These are phyloP conservation scores for Julus scandinavius DNA, from an alignment of 2,888 invertebrate genomes.

Conservation along the genomic window DNA sequence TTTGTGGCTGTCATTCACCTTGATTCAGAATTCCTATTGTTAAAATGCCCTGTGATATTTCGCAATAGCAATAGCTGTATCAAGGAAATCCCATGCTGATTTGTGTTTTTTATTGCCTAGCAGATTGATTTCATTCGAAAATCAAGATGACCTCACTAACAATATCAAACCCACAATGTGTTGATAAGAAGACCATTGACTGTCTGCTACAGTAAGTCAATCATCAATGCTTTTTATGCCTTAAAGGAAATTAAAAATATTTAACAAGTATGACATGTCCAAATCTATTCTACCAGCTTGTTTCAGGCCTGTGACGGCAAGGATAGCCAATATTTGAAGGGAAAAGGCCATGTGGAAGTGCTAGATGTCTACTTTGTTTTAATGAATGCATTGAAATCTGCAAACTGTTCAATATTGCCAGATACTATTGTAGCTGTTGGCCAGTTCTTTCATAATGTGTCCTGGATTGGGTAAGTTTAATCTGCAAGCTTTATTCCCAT, in stretches of 20 bases:
- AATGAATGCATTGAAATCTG: conserved; percentile 13
- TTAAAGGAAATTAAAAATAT: neutral
- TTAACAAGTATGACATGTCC: neutral
- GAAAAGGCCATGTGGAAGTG: neutral
- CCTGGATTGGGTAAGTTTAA: neutral
- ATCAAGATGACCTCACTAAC: neutral
- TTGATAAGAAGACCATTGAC: neutral
- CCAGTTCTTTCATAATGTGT: neutral
- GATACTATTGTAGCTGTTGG: neutral
- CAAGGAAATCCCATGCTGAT: too few relatives aligned
- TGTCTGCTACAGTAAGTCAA: neutral
- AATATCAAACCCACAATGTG: neutral
- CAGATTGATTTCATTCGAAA: too few relatives aligned
- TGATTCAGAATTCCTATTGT: too few relatives aligned
- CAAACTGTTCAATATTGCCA: neutral
- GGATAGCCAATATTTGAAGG: neutral
- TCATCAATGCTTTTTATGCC: neutral
- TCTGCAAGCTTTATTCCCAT: neutral
- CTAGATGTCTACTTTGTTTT: neutral
- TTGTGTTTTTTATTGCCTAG: too few relatives aligned
- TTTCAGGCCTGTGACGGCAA: neutral
- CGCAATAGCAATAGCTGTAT: too few relatives aligned
- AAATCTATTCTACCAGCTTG: neutral
- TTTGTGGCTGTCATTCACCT: too few relatives aligned
- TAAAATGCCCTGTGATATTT: too few relatives aligned